phyloP scores from a whole-genome alignment of 2,888 invertebrate species.

The Chrysina gloriosa region DNA sequence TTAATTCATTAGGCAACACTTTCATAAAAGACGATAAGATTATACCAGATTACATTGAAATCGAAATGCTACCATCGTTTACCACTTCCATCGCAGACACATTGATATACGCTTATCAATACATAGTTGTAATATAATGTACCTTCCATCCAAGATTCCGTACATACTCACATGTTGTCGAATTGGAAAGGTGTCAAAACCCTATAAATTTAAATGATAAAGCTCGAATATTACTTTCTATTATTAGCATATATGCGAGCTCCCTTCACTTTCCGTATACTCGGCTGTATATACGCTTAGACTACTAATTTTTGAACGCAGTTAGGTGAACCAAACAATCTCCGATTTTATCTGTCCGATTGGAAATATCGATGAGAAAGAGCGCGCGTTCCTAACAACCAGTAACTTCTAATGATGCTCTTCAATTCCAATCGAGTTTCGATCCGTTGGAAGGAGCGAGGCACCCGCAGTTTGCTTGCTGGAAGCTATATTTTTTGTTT shows the following conservation, averaged over 20 bases:
- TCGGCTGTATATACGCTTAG: not conserved
- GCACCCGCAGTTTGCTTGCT: not conserved
- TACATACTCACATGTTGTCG: not conserved
- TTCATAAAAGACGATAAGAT: no score
- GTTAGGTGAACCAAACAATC: slow-evolving; percentile 4
- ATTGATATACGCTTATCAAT: no score
- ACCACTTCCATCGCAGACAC: no score
- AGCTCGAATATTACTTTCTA: slow-evolving; percentile 46
- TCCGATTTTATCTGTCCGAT: not conserved
- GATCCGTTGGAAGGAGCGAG: not conserved
- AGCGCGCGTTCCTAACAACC: no score
- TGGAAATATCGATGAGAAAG: not conserved
- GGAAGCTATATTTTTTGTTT: not conserved
- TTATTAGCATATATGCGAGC: slow-evolving; percentile 43
- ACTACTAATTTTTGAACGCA: slow-evolving; percentile 10
- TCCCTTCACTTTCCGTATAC: slow-evolving; percentile 49
- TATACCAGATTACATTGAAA: no score
- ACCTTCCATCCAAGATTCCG: not conserved
- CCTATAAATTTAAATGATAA: slow-evolving; percentile 39
- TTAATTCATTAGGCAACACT: no score
- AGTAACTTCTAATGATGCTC: no score
- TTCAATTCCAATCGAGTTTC: not conserved
- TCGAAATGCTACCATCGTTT: no score
- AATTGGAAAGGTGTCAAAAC: slow-evolving; percentile 24
- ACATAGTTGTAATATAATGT: not conserved